Evolutionary conservation across 1,140 invertebrate species (phyloP).

Genomic region (Hermatobates lingyangjiaoensis): DNA sequence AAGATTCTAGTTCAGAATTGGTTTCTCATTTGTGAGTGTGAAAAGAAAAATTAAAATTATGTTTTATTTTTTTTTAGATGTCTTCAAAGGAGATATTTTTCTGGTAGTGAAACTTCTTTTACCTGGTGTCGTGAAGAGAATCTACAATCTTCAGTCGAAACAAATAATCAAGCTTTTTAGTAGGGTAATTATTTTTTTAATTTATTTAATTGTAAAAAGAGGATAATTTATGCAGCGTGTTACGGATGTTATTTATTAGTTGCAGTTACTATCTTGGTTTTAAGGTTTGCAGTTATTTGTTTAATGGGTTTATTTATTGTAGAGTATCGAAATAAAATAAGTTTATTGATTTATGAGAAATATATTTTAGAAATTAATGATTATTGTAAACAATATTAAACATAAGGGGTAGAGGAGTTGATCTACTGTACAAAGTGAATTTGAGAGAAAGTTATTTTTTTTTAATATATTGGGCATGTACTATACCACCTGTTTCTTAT

Average conservation of each 20-base stretch:
- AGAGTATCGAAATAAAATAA: neutral
- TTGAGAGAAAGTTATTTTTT: no score
- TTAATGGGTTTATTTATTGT: neutral
- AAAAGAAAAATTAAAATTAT: neutral
- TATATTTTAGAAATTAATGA: no score
- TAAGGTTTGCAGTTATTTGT: neutral
- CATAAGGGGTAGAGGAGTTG: no score
- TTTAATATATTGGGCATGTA: no score
- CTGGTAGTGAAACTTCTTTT: constrained; percentile 74
- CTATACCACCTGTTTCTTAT: no score
- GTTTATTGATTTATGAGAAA: no score
- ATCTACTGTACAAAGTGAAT: no score
- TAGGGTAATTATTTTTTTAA: constrained; percentile 24
- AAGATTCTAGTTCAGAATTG: neutral
- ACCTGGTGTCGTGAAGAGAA: constrained; percentile 57
- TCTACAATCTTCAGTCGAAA: constrained; percentile 85
- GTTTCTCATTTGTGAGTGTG: neutral
- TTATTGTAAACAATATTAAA: no score
- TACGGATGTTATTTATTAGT: neutral
- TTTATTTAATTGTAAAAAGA: neutral
- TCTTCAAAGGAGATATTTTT: constrained; percentile 54
- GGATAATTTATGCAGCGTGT: neutral
- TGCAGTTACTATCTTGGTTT: neutral
- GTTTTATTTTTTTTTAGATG: constrained; percentile 25
- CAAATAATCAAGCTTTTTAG: constrained; percentile 78